These are phyloP conservation scores for Hirundichthys speculiger DNA, from an alignment of 2,113 vertebrate species.

Conservation along the genomic window DNA sequence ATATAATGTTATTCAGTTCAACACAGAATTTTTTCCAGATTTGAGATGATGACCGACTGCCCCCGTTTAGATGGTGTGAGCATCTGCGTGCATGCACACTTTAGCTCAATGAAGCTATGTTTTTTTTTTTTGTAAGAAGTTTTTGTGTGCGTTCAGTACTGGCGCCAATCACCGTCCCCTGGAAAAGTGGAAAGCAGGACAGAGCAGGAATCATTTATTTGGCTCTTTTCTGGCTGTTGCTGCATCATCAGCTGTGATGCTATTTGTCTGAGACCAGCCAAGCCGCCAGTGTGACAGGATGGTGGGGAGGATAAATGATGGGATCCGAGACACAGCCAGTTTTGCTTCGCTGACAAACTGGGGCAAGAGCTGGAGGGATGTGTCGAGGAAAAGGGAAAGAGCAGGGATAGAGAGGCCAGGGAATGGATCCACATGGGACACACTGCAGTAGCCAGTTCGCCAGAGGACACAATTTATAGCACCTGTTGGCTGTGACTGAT, in stretches of 20 bases:
- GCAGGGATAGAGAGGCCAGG: constrained; percentile 21
- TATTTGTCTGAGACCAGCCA: constrained; percentile 72
- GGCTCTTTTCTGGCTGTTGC: constrained; percentile 63
- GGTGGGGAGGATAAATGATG: constrained; percentile 73
- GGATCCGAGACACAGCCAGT: constrained; percentile 63
- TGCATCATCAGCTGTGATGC: constrained; percentile 73
- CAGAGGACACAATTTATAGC: constrained; percentile 64
- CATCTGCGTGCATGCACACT: no score
- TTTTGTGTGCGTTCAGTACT: no score
- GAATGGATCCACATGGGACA: constrained; percentile 11
- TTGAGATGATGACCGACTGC: no score
- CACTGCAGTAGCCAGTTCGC: constrained; percentile 19
- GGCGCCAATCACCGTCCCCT: no score
- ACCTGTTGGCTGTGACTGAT: constrained; percentile 76
- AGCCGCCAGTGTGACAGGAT: constrained; percentile 51
- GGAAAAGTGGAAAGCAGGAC: no score
- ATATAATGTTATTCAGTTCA: no score
- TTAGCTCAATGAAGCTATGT: no score
- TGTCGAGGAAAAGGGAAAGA: constrained; percentile 21
- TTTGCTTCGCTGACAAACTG: constrained; percentile 83
- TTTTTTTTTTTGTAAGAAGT: no score
- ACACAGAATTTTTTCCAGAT: no score
- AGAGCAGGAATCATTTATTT: constrained; percentile 60
- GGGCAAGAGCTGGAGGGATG: constrained; percentile 70
- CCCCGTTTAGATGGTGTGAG: no score